Percentiles rank a stretch among this genome's conserved stretches.
Conservation (phyloP, 2,888 invertebrate species). For the Cloeon dipterum region DNA sequence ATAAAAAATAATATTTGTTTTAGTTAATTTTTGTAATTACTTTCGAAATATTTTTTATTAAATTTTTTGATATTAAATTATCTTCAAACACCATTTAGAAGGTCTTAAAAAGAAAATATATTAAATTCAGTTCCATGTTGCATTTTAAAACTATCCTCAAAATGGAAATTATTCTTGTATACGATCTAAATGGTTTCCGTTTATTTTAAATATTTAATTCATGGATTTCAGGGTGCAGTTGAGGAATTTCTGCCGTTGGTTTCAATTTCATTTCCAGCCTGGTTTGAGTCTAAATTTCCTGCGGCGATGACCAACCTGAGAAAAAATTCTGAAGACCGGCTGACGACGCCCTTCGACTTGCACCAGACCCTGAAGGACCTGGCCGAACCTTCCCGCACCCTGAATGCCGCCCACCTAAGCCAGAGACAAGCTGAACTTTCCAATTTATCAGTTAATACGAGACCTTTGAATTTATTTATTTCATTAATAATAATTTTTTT, state of each 20-base stretch:
- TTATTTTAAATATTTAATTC: too few relatives aligned
- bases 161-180: too few relatives aligned
- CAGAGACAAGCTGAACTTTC: background rate
- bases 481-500: too few relatives aligned
- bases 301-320: constrained; percentile 36
- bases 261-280: constrained; percentile 43
- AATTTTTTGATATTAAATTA: too few relatives aligned
- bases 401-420: background rate
- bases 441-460: too few relatives aligned
- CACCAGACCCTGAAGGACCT: constrained; percentile 56
- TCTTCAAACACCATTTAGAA: background rate
- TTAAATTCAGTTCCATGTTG: background rate
- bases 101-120: background rate
- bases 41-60: too few relatives aligned
- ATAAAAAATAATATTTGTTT: too few relatives aligned
- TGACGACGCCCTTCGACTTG: constrained; percentile 66
- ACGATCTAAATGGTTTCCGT: too few relatives aligned
- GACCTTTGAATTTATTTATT: background rate
- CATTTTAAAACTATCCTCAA: background rate
- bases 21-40: too few relatives aligned
- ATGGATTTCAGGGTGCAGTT: constrained; percentile 48
- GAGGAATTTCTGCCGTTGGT: constrained; percentile 75
- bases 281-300: constrained; percentile 38
- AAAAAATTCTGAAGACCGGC: constrained; percentile 31
- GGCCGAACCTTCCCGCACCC: constrained; percentile 19